Evolutionary conservation across 2,797 vertebrate species (phyloP).

Genomic region (Falco peregrinus): DNA sequence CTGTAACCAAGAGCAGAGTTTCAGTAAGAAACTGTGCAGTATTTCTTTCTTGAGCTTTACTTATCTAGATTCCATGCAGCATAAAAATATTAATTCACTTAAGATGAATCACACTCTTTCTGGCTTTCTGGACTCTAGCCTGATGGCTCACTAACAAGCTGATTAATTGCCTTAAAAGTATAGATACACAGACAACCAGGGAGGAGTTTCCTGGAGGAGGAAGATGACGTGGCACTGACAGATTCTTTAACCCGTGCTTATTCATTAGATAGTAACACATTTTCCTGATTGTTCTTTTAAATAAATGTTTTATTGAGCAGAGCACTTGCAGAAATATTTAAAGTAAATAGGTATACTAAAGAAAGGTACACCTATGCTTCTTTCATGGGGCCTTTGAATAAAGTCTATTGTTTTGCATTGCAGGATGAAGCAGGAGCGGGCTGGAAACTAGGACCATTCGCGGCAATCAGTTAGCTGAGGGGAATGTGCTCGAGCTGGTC

Average conservation of each 20-base stretch:
- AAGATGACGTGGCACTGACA: background rate
- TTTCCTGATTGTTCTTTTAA: background rate
- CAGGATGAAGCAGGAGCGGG: background rate
- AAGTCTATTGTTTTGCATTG: background rate
- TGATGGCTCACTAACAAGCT: background rate
- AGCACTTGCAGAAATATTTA: background rate
- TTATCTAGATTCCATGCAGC: background rate
- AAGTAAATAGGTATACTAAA: background rate
- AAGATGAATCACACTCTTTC: constrained; percentile 24
- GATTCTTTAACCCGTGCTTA: background rate
- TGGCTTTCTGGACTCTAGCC: background rate
- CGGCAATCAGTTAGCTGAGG: too few species aligned
- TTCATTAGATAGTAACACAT: background rate
- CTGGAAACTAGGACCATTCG: too few species aligned
- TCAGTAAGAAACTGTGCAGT: background rate
- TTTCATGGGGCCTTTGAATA: background rate
- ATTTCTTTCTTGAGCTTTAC: background rate
- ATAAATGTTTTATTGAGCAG: background rate
- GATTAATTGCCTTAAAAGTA: background rate
- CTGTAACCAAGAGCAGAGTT: background rate
- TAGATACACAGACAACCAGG: background rate
- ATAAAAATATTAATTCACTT: constrained; percentile 55
- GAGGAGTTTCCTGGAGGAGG: background rate
- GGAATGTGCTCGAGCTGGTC: too few species aligned
- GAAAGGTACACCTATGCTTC: background rate